Evolutionary conservation across 1,140 invertebrate species (phyloP), one percentile per base, ranked within the genome.

Genomic region (Ostrea edulis): DNA sequence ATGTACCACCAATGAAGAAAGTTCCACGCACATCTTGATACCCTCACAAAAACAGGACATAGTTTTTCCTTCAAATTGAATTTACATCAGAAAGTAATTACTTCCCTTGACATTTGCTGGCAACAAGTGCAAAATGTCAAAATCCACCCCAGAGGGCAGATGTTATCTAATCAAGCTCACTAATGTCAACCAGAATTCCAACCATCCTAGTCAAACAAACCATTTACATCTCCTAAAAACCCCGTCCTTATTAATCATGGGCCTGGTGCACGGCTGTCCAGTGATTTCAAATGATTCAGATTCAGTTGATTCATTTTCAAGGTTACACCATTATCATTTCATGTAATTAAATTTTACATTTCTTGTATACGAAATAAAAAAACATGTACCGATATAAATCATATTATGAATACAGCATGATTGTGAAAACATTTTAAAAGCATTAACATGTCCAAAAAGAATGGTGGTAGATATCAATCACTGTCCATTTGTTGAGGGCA

Each of bases 401-500:
- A 77, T 25, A 77, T 44, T 14, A 35, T 29, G 5, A 62, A 17
- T 20, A 62, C 20, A 29, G 25, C 68, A 29, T n/a, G n/a, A n/a
- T 25, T 62, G 55, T 62, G 17, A 22, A 77, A 44, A 77, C 22
- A 77, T 77, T 77, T 25, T 4, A 35, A 71, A 35, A 77, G 68
- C 68, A 77, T 25, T 77, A 14, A 35, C 12, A 77, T 62, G 55
- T 14, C 65, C 35, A 44, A 44, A 77, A 14, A n/a, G n/a, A 9
- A 29, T 35, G 25, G 68, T 77, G 29, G 25, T 25, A 29, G 14
- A 77, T 29, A 77, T 29, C 25, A 25, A 77, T 86, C 68, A 86
- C n/a, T 71, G 35, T 86, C 62, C 77, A 35, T 52, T 85, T 82
- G 52, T 65, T 65, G 87, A 77, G 14, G 91, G 91, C 7, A 93